Conservation (phyloP, 2,113 vertebrate species). For the Brienomyrus longianalis region DNA sequence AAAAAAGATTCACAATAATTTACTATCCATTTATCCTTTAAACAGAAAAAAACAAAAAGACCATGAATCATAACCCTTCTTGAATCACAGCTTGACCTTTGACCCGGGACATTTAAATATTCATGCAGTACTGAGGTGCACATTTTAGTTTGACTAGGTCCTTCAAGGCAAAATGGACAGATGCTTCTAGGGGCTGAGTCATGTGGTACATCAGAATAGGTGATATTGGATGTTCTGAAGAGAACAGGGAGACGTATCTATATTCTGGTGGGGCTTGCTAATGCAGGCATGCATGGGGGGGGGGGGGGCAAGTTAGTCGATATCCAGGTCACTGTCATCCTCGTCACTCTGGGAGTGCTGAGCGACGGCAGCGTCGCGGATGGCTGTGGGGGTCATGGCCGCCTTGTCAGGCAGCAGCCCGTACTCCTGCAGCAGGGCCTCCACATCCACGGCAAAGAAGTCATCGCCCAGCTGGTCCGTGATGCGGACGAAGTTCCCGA, state of each 20-base stretch:
- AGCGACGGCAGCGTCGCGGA: constrained; percentile 64
- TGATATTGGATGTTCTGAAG: neutral
- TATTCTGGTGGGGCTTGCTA: neutral
- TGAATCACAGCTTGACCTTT: neutral
- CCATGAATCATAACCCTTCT: neutral
- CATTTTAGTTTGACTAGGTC: neutral
- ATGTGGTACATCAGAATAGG: neutral
- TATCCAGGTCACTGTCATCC: constrained; percentile 92
- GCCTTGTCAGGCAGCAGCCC: constrained; percentile 87
- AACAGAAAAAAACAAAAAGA: neutral
- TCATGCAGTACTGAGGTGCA: neutral
- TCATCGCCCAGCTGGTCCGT: constrained; percentile 95
- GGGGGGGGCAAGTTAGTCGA: constrained; percentile 60
- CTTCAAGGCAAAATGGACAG: too few relatives aligned
- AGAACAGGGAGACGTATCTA: neutral
- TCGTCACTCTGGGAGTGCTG: constrained; percentile 67
- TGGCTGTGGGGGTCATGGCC: constrained; percentile 55
- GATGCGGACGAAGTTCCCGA: constrained; percentile 92
- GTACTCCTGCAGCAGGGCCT: constrained; percentile 88
- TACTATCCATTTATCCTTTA: neutral
- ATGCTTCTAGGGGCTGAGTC: neutral
- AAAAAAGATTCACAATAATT: neutral
- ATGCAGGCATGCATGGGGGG: neutral
- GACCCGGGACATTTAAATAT: neutral
- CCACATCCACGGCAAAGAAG: constrained; percentile 92